Evolutionary conservation across 2,797 vertebrate genomes (phyloP).

Genomic region (Cryptoprocta ferox): DNA sequence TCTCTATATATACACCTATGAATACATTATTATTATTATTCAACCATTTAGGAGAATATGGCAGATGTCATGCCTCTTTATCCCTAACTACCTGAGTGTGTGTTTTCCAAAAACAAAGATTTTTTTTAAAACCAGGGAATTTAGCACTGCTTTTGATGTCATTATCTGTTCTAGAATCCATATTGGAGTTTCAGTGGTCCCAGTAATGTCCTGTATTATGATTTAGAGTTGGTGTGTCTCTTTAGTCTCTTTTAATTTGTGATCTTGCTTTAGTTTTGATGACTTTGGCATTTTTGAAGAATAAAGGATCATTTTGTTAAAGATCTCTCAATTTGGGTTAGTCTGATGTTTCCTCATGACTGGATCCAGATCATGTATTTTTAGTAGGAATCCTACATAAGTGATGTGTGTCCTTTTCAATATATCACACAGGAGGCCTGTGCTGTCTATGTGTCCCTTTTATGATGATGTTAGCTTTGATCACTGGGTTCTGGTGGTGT

Average conservation of each 20-base stretch:
- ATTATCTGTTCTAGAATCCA: neutral
- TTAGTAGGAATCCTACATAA: neutral
- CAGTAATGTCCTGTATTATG: neutral
- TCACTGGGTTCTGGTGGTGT: neutral
- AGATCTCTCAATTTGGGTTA: neutral
- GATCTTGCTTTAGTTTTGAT: neutral
- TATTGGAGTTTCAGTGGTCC: neutral
- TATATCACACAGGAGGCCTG: neutral
- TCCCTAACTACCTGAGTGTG: neutral
- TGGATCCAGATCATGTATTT: neutral
- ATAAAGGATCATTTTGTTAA: neutral
- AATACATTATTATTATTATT: neutral
- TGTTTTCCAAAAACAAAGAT: neutral
- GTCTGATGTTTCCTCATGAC: neutral
- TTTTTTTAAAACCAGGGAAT: slow-evolving; percentile 32
- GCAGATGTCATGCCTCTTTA: neutral
- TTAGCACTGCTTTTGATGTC: neutral
- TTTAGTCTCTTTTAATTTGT: neutral
- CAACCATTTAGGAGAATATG: neutral
- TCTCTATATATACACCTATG: neutral
- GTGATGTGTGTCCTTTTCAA: neutral
- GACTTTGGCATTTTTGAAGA: neutral
- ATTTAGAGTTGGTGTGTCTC: neutral
- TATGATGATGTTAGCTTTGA: neutral
- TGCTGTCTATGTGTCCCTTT: neutral